Evolutionary conservation across 2,888 invertebrate genomes (phyloP).

Genomic region (Machimus rusticus): DNA sequence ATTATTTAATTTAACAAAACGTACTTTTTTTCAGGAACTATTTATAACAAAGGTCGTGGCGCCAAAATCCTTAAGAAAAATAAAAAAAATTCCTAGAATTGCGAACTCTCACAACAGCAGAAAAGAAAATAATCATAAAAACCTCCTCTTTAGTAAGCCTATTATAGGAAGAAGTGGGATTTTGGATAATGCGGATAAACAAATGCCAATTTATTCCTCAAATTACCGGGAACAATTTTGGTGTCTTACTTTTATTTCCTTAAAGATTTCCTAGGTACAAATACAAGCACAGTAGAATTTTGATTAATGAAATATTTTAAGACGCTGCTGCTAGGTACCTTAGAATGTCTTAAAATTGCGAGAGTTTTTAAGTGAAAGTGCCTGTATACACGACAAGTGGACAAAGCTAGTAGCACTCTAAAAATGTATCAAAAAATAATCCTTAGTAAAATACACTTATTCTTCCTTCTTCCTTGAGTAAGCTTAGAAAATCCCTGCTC

Average conservation of each 20-base stretch:
- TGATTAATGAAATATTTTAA: neutral
- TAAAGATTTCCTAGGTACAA: neutral
- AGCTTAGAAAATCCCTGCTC: neutral
- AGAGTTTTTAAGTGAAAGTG: neutral
- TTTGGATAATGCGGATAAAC: constrained; percentile 1
- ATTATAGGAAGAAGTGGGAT: neutral
- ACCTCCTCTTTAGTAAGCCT: neutral
- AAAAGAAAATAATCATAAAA: neutral
- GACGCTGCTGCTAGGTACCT: neutral
- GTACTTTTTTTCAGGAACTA: neutral
- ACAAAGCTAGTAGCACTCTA: neutral
- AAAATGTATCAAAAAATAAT: neutral
- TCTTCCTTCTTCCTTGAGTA: neutral
- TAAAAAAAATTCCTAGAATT: neutral
- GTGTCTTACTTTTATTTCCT: neutral
- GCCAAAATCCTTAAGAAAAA: neutral
- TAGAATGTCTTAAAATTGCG: neutral
- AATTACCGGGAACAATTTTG: neutral
- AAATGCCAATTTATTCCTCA: neutral
- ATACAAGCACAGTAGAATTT: neutral
- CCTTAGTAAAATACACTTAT: constrained; percentile 20
- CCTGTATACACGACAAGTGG: no score
- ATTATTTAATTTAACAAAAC: neutral
- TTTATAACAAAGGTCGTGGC: neutral
- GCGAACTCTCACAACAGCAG: neutral